Conservation (phyloP, 2,888 invertebrate genomes). For the Zootermopsis nevadensis region DNA sequence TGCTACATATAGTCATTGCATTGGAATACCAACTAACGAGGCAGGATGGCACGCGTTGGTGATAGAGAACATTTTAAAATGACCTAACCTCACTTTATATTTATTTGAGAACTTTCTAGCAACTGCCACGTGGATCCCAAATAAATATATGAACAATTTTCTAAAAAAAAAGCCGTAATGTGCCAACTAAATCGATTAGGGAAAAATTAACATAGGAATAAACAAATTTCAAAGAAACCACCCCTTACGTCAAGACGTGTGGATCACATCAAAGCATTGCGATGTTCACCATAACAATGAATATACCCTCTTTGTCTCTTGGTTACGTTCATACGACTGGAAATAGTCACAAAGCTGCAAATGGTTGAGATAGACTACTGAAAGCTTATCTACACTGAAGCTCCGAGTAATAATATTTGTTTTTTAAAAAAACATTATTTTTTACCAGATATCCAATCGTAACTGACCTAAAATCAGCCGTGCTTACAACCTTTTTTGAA, state of each 20-base stretch:
- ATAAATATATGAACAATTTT: too few relatives aligned
- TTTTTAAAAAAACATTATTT: not conserved
- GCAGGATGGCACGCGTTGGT: too few relatives aligned
- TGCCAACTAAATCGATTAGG: too few relatives aligned
- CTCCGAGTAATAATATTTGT: conserved; percentile 6
- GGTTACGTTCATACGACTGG: not conserved
- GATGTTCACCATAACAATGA: not conserved
- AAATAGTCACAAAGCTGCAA: conserved; percentile 6
- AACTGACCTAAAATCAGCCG: conserved; percentile 34
- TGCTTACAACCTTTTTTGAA: conserved; percentile 21
- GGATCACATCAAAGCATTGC: not conserved
- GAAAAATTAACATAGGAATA: too few relatives aligned
- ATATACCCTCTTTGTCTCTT: conserved; percentile 35
- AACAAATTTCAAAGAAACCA: too few relatives aligned
- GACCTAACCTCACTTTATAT: too few relatives aligned
- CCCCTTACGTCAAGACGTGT: not conserved
- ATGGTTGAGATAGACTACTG: not conserved
- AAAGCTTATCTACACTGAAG: conserved; percentile 27
- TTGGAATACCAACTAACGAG: too few relatives aligned
- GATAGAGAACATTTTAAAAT: too few relatives aligned
- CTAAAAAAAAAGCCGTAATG: too few relatives aligned
- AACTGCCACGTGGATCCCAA: too few relatives aligned
- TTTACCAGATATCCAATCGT: conserved; percentile 14
- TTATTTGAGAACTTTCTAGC: too few relatives aligned
- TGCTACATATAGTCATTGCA: too few relatives aligned